These are phyloP conservation scores for Nycteola revayana DNA, from an alignment of 2,888 invertebrate species.

Conservation along the genomic window DNA sequence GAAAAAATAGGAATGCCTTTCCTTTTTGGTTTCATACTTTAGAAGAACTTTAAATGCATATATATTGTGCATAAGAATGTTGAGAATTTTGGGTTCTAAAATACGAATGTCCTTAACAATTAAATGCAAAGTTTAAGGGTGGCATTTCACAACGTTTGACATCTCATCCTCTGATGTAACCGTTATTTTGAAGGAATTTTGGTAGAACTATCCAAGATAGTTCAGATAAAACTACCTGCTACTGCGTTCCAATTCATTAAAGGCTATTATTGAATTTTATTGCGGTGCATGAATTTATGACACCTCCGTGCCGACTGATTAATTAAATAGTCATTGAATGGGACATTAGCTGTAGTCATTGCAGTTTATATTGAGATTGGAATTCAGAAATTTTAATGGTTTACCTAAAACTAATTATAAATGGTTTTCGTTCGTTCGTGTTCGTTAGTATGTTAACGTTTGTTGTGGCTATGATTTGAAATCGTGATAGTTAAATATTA, in stretches of 20 bases:
- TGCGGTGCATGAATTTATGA: conserved; percentile 61
- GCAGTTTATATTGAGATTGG: conserved; percentile 34
- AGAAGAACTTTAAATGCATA: no score
- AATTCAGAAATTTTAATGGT: conserved; percentile 38
- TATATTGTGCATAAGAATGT: conserved; percentile 10
- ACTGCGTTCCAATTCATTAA: conserved; percentile 74
- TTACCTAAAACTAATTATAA: not conserved
- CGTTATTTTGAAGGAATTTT: conserved; percentile 62
- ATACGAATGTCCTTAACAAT: conserved; percentile 35
- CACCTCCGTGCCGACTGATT: conserved; percentile 51
- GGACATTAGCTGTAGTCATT: conserved; percentile 45
- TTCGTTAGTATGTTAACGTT: no score
- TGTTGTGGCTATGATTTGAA: no score
- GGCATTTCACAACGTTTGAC: conserved; percentile 36
- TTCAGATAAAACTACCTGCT: conserved; percentile 69
- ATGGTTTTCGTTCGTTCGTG: not conserved
- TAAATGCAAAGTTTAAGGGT: conserved; percentile 59
- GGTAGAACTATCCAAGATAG: conserved; percentile 42
- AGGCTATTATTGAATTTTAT: conserved; percentile 69
- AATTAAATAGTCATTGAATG: conserved; percentile 67
- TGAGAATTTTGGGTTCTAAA: conserved; percentile 37
- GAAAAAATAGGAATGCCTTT: not conserved
- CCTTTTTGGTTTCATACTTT: no score
- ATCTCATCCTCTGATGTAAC: conserved; percentile 44
- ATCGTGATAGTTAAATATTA: no score